phyloP scores from a whole-genome alignment of 2,113 vertebrate species.

The Pomatorhinus ruficollis region DNA sequence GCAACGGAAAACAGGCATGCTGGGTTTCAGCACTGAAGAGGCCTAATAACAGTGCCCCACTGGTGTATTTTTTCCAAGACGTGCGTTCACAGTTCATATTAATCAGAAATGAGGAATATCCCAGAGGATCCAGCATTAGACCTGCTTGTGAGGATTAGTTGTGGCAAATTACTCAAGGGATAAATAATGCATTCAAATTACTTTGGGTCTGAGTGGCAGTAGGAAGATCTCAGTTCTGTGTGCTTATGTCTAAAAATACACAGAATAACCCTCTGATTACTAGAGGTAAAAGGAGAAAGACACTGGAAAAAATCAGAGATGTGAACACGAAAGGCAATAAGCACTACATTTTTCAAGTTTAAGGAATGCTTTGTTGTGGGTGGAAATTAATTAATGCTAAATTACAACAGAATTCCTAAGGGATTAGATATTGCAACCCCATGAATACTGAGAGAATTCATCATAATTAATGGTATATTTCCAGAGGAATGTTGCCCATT shows the following conservation, averaged over 20 bases:
- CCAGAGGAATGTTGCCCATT: not conserved
- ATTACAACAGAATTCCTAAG: not conserved
- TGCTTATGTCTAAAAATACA: not conserved
- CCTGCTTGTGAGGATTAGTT: conserved; percentile 52
- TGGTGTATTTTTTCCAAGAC: conserved; percentile 19
- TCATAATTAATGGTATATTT: conserved; percentile 1
- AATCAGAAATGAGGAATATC: conserved; percentile 63
- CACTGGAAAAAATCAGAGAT: not conserved
- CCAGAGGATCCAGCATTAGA: conserved; percentile 46
- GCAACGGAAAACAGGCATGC: not conserved
- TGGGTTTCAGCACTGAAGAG: not conserved
- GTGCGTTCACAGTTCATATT: conserved; percentile 23
- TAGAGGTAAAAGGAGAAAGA: not conserved
- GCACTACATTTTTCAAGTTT: not conserved
- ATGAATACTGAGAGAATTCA: not conserved
- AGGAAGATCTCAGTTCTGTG: not conserved
- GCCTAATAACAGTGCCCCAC: not conserved
- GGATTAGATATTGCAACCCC: not conserved
- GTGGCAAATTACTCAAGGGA: conserved; percentile 57
- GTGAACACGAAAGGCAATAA: not conserved
- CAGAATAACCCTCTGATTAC: not conserved
- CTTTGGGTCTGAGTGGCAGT: not conserved
- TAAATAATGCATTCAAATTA: conserved; percentile 59
- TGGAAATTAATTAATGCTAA: conserved; percentile 40
- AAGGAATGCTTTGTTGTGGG: not conserved